phyloP scores from a whole-genome alignment of 2,888 invertebrate species.

The Argynnis bischoffii region DNA sequence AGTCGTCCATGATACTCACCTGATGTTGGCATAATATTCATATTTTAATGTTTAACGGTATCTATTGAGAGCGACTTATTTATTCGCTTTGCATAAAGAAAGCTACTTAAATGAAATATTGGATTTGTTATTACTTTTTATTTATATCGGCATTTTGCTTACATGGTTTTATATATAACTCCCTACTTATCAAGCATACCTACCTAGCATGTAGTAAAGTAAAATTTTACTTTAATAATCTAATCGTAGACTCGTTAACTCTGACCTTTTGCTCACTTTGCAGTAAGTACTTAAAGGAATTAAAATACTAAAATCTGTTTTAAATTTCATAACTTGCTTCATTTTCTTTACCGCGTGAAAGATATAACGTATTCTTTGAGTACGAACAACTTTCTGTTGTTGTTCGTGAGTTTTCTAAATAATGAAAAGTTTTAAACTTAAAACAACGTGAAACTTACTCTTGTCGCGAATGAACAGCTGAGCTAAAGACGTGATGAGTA shows the following conservation, averaged over 20 bases:
- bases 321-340: conserved; percentile 35
- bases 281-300: conserved; percentile 25
- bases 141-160: too few species aligned
- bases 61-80: not conserved
- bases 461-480: conserved; percentile 10
- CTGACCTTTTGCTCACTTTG: not conserved
- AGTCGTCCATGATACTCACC: conserved; percentile 29
- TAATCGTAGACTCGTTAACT: not conserved
- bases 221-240: too few species aligned
- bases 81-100: not conserved
- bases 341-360: conserved; percentile 29
- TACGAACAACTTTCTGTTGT: conserved; percentile 27
- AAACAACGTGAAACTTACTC: conserved; percentile 21
- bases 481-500: conserved; percentile 23
- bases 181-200: too few species aligned
- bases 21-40: conserved; percentile 28
- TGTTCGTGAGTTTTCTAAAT: conserved; percentile 31
- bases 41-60: conserved; percentile 21
- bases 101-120: too few species aligned
- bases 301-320: conserved; percentile 30
- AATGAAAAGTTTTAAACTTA: conserved; percentile 27
- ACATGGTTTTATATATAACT: too few species aligned
- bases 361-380: conserved; percentile 33
- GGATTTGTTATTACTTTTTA: too few species aligned
- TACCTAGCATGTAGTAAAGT: too few species aligned